These are phyloP conservation scores for Leptosomus discolor DNA, from an alignment of 2,113 vertebrate genomes.

Conservation along the genomic window DNA sequence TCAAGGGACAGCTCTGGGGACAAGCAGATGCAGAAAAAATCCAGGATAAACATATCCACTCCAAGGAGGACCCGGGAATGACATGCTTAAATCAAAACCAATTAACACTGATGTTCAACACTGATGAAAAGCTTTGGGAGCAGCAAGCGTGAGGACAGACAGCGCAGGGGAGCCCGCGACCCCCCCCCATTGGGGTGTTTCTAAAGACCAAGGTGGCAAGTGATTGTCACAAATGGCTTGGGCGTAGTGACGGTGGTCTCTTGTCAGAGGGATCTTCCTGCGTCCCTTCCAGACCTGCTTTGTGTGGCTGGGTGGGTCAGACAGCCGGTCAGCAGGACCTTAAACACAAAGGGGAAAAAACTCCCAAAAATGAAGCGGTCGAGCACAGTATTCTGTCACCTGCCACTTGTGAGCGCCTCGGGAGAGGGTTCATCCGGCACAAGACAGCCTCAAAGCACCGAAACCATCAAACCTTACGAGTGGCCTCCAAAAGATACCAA, in stretches of 20 bases:
- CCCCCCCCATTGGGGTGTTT: fast-evolving
- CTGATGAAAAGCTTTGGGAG: neutral
- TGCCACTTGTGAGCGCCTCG: fast-evolving
- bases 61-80: neutral
- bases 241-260: fast-evolving
- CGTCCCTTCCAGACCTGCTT: neutral
- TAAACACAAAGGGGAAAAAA: neutral
- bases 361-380: fast-evolving
- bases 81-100: neutral
- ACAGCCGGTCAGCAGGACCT: no score
- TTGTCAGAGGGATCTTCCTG: neutral
- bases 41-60: neutral
- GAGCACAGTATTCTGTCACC: neutral
- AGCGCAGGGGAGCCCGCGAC: fast-evolving
- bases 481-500: fast-evolving
- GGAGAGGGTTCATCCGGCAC: neutral
- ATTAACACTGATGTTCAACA: fast-evolving
- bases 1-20: neutral
- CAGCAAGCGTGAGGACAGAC: fast-evolving
- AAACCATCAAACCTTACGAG: neutral
- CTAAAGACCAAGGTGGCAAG: neutral
- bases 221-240: neutral
- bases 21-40: neutral
- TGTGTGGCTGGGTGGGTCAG: no score
- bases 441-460: fast-evolving